Conservation (phyloP, 2,113 vertebrate species). For the Callorhinus ursinus region DNA sequence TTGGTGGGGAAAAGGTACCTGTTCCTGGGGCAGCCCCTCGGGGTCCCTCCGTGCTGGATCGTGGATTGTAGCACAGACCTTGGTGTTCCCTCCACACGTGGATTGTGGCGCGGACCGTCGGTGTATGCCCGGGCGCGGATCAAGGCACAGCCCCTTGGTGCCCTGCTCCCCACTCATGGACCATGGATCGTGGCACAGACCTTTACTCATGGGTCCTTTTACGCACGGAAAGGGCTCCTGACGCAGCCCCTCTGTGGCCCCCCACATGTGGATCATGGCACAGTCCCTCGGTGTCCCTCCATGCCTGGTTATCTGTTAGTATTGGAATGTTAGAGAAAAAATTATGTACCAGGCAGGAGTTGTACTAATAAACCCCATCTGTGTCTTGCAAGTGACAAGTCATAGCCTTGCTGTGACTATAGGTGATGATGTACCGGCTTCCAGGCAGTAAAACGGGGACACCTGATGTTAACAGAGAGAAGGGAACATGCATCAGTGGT, state of each 20-base stretch:
- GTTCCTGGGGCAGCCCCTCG: background rate
- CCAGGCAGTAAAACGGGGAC: background rate
- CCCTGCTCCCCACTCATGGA: too few relatives aligned
- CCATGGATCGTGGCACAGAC: background rate
- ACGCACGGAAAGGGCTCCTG: too few relatives aligned
- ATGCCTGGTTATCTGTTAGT: fast-evolving
- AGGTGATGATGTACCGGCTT: too few relatives aligned
- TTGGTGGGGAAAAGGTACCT: background rate
- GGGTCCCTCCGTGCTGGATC: background rate
- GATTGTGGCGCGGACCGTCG: background rate
- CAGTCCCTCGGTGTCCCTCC: background rate
- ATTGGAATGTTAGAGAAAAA: background rate
- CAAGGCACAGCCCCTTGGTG: background rate
- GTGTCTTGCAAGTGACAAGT: background rate
- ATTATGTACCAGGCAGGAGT: fast-evolving
- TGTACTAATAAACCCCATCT: fast-evolving
- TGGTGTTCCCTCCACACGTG: too few relatives aligned
- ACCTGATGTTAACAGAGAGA: background rate
- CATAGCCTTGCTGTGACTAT: too few relatives aligned
- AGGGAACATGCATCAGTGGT: background rate
- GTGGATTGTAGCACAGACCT: background rate
- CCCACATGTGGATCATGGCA: too few relatives aligned
- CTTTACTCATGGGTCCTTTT: too few relatives aligned
- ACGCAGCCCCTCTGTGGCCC: too few relatives aligned
- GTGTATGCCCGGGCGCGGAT: background rate